phyloP scores from a whole-genome alignment of 2,113 vertebrate species.

The Pungitius pungitius region DNA sequence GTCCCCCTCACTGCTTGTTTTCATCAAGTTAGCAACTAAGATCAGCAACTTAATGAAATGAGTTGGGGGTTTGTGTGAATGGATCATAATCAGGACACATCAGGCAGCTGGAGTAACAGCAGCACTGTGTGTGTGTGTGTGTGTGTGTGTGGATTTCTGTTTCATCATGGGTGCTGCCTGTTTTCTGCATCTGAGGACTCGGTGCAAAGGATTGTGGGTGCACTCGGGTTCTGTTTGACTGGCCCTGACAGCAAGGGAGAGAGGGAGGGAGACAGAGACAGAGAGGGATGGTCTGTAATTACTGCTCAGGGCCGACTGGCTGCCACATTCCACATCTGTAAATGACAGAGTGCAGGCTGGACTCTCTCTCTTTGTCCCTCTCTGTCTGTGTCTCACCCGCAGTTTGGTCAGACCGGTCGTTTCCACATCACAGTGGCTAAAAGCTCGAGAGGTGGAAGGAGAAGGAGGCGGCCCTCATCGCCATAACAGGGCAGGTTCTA shows the following conservation, averaged over 20 bases:
- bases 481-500: too few species aligned
- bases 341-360: conserved; percentile 69
- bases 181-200: conserved; percentile 42
- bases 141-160: conserved; percentile 21
- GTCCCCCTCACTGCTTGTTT: background rate
- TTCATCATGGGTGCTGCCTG: conserved; percentile 13
- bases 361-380: conserved; percentile 18
- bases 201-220: conserved; percentile 61
- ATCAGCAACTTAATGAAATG: conserved; percentile 19
- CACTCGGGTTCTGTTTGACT: conserved; percentile 64
- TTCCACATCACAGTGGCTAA: conserved; percentile 13
- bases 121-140: background rate
- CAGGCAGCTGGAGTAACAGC: background rate
- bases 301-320: conserved; percentile 55
- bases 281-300: conserved; percentile 52
- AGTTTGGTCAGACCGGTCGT: conserved; percentile 22
- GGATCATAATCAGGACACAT: conserved; percentile 20
- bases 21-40: conserved; percentile 13
- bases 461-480: background rate
- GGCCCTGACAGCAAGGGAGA: conserved; percentile 32
- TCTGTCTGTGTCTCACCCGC: conserved; percentile 15
- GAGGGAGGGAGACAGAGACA: conserved; percentile 4
- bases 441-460: conserved; percentile 9
- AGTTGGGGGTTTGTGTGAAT: conserved; percentile 33
- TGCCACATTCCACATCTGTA: conserved; percentile 75